phyloP scores from a whole-genome alignment of 2,113 vertebrate species.

The Mesembrinibis cayennensis region DNA sequence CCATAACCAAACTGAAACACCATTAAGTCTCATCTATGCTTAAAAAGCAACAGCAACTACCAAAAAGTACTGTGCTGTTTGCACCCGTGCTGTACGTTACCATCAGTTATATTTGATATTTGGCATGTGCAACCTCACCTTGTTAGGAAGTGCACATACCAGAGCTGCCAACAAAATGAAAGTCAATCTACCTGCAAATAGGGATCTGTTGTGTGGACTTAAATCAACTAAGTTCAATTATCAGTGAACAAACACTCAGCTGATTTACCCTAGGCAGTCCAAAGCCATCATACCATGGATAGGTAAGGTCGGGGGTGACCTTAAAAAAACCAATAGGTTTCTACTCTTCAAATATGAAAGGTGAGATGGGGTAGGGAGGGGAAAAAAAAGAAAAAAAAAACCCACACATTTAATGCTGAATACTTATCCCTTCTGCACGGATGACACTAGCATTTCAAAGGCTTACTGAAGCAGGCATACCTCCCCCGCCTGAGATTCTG shows the following conservation, averaged over 20 bases:
- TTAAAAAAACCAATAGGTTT: rapidly evolving
- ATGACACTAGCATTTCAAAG: not conserved
- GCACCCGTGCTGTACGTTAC: not conserved
- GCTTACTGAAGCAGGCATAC: constrained; percentile 62
- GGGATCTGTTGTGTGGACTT: not conserved
- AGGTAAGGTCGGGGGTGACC: not conserved
- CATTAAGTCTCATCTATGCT: not conserved
- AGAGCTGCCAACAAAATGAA: not conserved
- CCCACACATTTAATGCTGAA: not conserved
- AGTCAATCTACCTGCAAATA: not conserved
- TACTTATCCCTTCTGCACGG: not conserved
- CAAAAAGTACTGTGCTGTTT: not conserved
- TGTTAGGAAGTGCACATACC: no score
- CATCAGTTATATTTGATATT: not conserved
- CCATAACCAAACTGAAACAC: not conserved
- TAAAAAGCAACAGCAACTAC: not conserved
- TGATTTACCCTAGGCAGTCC: not conserved
- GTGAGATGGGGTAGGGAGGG: not conserved
- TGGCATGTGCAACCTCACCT: not conserved
- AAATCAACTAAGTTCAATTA: not conserved
- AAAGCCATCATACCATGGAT: not conserved
- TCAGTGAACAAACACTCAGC: not conserved
- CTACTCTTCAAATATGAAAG: not conserved
- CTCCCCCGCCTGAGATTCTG: constrained; percentile 94
- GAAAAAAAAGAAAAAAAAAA: no score